These are phyloP conservation scores for Strigamia crassipes DNA, from an alignment of 2,888 invertebrate genomes.

Conservation along the genomic window DNA sequence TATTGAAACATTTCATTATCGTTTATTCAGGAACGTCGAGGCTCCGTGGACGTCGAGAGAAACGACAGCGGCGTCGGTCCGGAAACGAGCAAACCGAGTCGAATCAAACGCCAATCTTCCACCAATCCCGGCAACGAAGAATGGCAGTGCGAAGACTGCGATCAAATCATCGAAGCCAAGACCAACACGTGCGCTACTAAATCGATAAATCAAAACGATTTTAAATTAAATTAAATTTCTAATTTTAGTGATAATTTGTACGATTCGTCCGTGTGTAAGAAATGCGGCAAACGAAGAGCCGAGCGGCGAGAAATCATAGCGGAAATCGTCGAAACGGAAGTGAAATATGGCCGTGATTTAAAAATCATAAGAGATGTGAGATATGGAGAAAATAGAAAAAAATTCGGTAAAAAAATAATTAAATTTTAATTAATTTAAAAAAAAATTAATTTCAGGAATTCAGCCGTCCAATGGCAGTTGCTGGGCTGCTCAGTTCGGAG, in stretches of 20 bases:
- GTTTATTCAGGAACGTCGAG: conserved; percentile 48
- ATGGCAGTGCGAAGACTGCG: conserved; percentile 83
- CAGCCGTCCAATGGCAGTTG: conserved; percentile 79
- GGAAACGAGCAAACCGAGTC: conserved; percentile 84
- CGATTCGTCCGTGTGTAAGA: conserved; percentile 78
- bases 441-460: conserved; percentile 56
- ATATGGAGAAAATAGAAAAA: too few species aligned
- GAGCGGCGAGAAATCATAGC: conserved; percentile 93
- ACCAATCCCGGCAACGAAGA: conserved; percentile 65
- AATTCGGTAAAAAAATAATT: too few species aligned
- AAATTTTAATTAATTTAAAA: too few species aligned
- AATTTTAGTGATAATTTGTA: conserved; percentile 68
- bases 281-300: conserved; percentile 83
- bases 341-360: conserved; percentile 90
- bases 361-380: conserved; percentile 90
- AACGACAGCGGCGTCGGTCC: conserved; percentile 93
- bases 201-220: too few species aligned
- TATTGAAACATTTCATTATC: too few species aligned
- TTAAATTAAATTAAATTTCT: too few species aligned
- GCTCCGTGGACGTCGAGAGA: conserved; percentile 76
- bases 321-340: conserved; percentile 94
- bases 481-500: conserved; percentile 86
- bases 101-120: conserved; percentile 56
- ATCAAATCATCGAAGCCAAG: conserved; percentile 75
- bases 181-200: conserved; percentile 60